Evolutionary conservation across 2,113 vertebrate genomes (phyloP).

Genomic region (Synodontis membranacea): DNA sequence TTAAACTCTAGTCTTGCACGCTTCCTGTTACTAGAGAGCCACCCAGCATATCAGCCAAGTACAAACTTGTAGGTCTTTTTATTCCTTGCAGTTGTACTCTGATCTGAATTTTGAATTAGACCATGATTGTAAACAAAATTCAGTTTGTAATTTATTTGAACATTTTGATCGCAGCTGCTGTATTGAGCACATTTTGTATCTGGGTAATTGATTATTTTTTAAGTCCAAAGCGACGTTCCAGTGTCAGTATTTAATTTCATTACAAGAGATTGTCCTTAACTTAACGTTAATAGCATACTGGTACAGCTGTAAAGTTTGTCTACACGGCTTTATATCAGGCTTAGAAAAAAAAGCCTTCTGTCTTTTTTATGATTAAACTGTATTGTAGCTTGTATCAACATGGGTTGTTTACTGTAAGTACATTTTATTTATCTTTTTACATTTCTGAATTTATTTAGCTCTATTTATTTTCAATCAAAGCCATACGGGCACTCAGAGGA

Average conservation of each 20-base stretch:
- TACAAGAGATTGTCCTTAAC: neutral
- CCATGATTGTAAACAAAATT: slow-evolving; percentile 26
- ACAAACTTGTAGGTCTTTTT: neutral
- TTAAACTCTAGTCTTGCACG: slow-evolving; percentile 17
- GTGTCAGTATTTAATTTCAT: slow-evolving; percentile 15
- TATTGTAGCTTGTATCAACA: neutral
- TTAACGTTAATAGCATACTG: neutral
- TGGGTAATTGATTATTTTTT: neutral
- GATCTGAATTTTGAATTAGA: slow-evolving; percentile 8
- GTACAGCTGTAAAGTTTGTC: neutral
- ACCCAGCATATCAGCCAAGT: neutral
- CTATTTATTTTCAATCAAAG: slow-evolving; percentile 44
- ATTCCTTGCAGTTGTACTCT: neutral
- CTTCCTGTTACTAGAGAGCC: neutral
- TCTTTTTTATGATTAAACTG: neutral
- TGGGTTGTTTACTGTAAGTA: neutral
- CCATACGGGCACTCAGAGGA: slow-evolving; percentile 35
- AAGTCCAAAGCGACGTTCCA: slow-evolving; percentile 9
- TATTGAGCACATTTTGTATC: slow-evolving; percentile 5
- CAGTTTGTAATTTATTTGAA: slow-evolving; percentile 7
- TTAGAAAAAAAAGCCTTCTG: neutral
- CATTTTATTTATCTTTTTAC: slow-evolving; percentile 33
- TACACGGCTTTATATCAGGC: neutral
- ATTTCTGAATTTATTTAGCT: slow-evolving; percentile 24
- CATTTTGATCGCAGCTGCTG: neutral